phyloP scores from a whole-genome alignment of 2,113 vertebrate genomes.

The Hippoglossus stenolepis region DNA sequence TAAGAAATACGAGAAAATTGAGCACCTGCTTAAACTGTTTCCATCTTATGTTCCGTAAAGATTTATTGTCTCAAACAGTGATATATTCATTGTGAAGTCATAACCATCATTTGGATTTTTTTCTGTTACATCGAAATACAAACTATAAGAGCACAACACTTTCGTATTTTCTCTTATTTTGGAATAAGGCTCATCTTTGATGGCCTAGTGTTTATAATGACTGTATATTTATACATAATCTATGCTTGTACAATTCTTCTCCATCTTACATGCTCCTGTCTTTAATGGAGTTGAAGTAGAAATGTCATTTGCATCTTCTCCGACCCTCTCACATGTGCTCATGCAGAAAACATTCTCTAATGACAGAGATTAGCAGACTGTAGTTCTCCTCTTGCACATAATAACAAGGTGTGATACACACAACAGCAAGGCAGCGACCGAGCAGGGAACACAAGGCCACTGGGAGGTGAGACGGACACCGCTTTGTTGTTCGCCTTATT shows the following conservation, averaged over 20 bases:
- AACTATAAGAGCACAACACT: no score
- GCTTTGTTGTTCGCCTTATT: constrained; percentile 4
- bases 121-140: no score
- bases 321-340: neutral
- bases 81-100: no score
- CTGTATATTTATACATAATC: neutral
- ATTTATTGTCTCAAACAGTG: no score
- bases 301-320: neutral
- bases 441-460: neutral
- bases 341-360: constrained; percentile 16
- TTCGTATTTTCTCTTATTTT: no score
- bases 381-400: constrained; percentile 22
- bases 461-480: neutral
- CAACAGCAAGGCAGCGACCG: constrained; percentile 5
- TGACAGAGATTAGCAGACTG: constrained; percentile 34
- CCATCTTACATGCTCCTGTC: neutral
- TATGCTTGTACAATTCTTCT: neutral
- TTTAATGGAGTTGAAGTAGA: neutral
- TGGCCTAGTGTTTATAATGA: neutral
- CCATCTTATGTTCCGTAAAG: no score
- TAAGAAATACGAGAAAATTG: no score
- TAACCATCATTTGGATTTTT: no score
- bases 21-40: no score
- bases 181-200: neutral
- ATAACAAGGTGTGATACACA: constrained; percentile 27